Evolutionary conservation across 2,797 vertebrate species (phyloP), one percentile per base, ranked within the genome.

Genomic region (Fistularia tabacaria): DNA sequence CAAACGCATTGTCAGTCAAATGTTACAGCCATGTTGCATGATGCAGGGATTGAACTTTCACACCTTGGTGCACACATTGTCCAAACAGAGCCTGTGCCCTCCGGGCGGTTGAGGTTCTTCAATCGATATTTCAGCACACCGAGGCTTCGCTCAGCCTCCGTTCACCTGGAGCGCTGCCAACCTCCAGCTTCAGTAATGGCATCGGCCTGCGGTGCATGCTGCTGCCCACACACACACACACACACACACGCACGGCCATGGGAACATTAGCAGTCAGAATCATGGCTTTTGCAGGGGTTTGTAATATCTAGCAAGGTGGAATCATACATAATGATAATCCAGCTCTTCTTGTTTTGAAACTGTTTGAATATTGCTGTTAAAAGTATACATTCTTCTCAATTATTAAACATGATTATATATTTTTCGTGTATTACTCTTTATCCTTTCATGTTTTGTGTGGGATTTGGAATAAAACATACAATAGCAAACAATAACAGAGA

Each of bases 141-240:
- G 68, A 86, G 84, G 83, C 81, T 55, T 77, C 79, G 58, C 77
- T 83, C 82, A 76, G 78, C 84, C 85, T 87, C 70, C 79, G 79
- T 84, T 70, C 54, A 81, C 74, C 76, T 88, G 88, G 85, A 86
- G 58, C 7, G 15, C 77, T 71, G 87, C 88, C 88, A 88, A 77
- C 71, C 68, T 54, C 48, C 50, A 73, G 73, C 56, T 82, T 70
- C 66, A 71, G 62, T 54, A 47, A 64, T 73, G 66, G 57, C 61
- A 65, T 45, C 64, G 69, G 73, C 76, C 69, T 13, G 51, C 65
- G 71, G 69, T 65, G 64, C 63, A 45, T 2, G 43, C 11, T 12
- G 43, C 43, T 11, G 71, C 82, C 66, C 69, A 72, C 51, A 76
- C 64, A 63, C 58, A 62, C 51, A 37, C 44, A 38, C 66, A 58